A percentile compares a stretch with the other conserved stretches of the same genome.
phyloP scores from a whole-genome alignment of 2,888 invertebrate species.

The Macroteleia sp. region DNA sequence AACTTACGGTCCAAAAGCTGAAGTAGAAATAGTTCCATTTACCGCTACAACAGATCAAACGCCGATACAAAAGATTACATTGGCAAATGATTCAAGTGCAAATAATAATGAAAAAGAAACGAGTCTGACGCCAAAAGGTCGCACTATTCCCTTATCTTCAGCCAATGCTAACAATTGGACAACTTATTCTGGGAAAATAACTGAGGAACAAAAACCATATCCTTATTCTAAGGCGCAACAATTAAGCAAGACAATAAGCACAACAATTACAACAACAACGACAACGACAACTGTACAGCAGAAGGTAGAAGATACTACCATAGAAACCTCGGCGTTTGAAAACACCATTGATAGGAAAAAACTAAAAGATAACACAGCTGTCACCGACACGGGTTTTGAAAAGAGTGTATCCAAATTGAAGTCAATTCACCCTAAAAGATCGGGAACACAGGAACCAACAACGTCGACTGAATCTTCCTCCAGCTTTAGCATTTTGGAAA shows the following conservation, averaged over 20 bases:
- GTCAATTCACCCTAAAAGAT: slow-evolving; percentile 67
- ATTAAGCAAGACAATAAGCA: slow-evolving; percentile 1
- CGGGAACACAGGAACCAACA: slow-evolving; percentile 54
- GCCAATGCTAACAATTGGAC: slow-evolving; percentile 59
- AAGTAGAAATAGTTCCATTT: slow-evolving; percentile 72
- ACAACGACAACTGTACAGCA: slow-evolving; percentile 34
- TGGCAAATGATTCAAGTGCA: slow-evolving; percentile 10
- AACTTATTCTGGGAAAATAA: background rate
- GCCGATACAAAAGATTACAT: slow-evolving; percentile 58
- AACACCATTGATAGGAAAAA: slow-evolving; percentile 73
- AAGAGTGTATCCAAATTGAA: slow-evolving; percentile 76
- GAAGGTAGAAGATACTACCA: slow-evolving; percentile 41
- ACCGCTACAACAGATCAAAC: slow-evolving; percentile 66
- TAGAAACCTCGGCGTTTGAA: slow-evolving; percentile 72
- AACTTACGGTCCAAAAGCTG: slow-evolving; percentile 69
- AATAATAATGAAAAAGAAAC: slow-evolving; percentile 30
- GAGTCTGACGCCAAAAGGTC: slow-evolving; percentile 66
- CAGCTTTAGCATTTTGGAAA: slow-evolving; percentile 24
- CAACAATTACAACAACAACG: no score
- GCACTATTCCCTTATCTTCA: slow-evolving; percentile 72
- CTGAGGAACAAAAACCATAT: slow-evolving; percentile 70
- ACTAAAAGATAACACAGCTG: slow-evolving; percentile 60
- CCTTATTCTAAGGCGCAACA: slow-evolving; percentile 69
- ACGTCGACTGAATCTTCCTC: slow-evolving; percentile 18
- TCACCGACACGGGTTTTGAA: slow-evolving; percentile 73